Conservation (phyloP, 1,140 invertebrate genomes). For the Drosophila pruinosa region DNA sequence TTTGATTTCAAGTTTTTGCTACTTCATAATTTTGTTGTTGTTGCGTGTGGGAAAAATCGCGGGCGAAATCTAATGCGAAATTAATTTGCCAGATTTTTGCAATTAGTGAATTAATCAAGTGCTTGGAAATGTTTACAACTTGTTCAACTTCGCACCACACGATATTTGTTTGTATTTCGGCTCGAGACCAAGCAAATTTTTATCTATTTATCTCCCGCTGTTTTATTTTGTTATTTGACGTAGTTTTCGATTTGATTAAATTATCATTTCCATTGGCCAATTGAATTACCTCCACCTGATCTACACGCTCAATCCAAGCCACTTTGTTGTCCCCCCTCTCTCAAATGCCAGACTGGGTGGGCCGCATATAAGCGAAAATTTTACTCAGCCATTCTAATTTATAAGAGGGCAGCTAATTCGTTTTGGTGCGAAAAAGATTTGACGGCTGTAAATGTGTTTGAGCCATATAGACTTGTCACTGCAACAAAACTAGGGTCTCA, state of each 20-base stretch:
- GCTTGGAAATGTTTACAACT: constrained; percentile 66
- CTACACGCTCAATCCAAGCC: neutral
- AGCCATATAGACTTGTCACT: neutral
- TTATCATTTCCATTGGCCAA: constrained; percentile 55
- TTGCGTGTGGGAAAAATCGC: constrained; percentile 38
- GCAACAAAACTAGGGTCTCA: neutral
- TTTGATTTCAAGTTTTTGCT: constrained; percentile 48
- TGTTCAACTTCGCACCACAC: constrained; percentile 30
- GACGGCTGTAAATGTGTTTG: constrained; percentile 13
- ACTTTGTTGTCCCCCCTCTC: neutral
- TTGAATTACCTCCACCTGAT: constrained; percentile 7
- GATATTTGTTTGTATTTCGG: constrained; percentile 32
- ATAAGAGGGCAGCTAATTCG: neutral
- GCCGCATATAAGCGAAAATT: constrained; percentile 11
- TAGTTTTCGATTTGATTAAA: constrained; percentile 74
- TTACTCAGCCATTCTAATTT: neutral
- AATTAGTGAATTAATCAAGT: constrained; percentile 78
- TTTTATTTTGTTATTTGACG: constrained; percentile 77
- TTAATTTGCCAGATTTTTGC: constrained; percentile 73
- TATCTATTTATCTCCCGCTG: constrained; percentile 80
- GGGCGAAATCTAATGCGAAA: constrained; percentile 63
- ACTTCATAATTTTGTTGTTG: constrained; percentile 55
- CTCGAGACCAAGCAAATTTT: constrained; percentile 51
- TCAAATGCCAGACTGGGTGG: neutral
- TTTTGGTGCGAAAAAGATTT: constrained; percentile 15